These are phyloP conservation scores for Patiria pectinifera DNA, from an alignment of 53 echinoderm and acorn worm genomes.

Conservation along the genomic window DNA sequence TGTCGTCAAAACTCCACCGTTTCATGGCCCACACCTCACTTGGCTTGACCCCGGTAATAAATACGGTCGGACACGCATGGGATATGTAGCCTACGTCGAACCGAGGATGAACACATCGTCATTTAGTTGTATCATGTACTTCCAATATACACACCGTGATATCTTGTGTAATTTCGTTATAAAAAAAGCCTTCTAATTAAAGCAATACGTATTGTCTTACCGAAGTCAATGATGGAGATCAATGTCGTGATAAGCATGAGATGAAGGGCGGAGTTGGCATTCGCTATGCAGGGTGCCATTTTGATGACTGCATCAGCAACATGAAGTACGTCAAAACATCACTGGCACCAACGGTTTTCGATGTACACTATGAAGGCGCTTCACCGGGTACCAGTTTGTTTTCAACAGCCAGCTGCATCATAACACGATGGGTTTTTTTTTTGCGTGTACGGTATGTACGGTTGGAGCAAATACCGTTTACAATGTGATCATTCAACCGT, in stretches of 20 bases:
- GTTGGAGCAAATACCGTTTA: neutral
- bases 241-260: neutral
- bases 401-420: neutral
- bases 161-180: neutral
- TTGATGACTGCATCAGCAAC: neutral
- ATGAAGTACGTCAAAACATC: neutral
- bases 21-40: no score
- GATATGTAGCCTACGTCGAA: no score
- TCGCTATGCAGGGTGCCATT: neutral
- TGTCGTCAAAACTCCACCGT: no score
- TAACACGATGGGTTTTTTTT: neutral
- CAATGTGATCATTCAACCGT: conserved; percentile 15
- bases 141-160: no score
- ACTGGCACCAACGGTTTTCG: neutral
- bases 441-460: no score
- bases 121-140: no score
- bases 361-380: neutral
- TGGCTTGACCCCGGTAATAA: no score
- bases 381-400: conserved; percentile 12
- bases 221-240: conserved; percentile 26
- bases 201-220: neutral
- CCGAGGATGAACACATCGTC: no score
- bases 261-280: no score
- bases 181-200: neutral
- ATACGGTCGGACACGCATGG: no score